Conservation (phyloP, 92 coral and sea anemone genomes). For the Palythoa grandiflora region DNA sequence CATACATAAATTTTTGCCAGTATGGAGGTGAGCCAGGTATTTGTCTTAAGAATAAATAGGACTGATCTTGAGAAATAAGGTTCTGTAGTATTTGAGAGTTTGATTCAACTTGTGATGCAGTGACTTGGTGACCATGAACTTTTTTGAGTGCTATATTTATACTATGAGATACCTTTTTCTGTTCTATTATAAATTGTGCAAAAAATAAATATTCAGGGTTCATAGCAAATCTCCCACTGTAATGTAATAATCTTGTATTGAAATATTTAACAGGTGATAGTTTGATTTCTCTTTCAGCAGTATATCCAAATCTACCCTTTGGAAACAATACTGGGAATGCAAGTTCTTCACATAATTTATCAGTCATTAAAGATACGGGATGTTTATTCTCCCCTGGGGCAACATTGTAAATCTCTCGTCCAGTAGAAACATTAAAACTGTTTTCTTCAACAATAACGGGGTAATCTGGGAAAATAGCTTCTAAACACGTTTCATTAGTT, state of each 20-base stretch:
- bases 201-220: constrained; percentile 31
- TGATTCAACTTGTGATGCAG: constrained; percentile 46
- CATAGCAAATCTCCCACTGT: constrained; percentile 15
- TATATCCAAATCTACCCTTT: constrained; percentile 28
- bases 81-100: constrained; percentile 19
- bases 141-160: constrained; percentile 12
- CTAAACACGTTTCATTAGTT: too few species aligned
- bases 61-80: constrained; percentile 39
- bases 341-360: constrained; percentile 29
- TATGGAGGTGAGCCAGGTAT: constrained; percentile 10
- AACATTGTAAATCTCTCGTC: neutral
- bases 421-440: too few species aligned
- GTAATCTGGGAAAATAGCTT: too few species aligned
- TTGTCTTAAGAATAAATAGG: constrained; percentile 2
- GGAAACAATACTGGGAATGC: constrained; percentile 50
- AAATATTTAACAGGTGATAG: constrained; percentile 27
- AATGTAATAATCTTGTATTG: neutral
- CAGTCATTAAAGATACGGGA: constrained; percentile 28
- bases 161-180: constrained; percentile 11
- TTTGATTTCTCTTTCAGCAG: neutral
- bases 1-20: constrained; percentile 11
- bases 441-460: too few species aligned
- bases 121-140: constrained; percentile 36
- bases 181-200: constrained; percentile 35
- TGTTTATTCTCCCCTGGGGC: constrained; percentile 16